phyloP scores from a whole-genome alignment of 2,113 vertebrate species.

The Coturnix japonica region DNA sequence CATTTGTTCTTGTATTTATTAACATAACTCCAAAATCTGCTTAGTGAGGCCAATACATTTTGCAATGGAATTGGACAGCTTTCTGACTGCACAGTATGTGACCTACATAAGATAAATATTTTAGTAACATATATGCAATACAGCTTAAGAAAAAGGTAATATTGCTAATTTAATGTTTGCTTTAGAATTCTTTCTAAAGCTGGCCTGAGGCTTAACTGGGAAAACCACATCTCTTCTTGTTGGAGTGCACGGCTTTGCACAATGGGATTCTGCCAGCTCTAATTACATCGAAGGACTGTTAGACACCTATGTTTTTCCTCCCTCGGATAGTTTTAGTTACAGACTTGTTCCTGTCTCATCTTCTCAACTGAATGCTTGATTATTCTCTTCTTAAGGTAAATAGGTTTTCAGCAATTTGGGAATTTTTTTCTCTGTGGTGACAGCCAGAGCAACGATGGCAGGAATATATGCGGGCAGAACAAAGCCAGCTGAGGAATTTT shows the following conservation, averaged over 20 bases:
- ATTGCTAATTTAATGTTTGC: background rate
- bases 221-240: background rate
- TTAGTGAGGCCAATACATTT: background rate
- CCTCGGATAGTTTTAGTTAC: background rate
- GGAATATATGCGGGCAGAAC: background rate
- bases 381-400: background rate
- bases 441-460: background rate
- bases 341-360: background rate
- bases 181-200: slow-evolving; percentile 3
- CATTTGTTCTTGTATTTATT: background rate
- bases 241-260: background rate
- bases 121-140: background rate
- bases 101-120: background rate
- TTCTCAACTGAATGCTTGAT: background rate
- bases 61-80: background rate
- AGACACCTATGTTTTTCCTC: background rate
- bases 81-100: background rate
- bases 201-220: background rate
- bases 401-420: background rate
- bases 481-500: background rate
- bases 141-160: background rate
- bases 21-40: background rate
- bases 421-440: background rate
- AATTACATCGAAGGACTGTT: background rate
- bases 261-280: background rate